Percentiles rank a stretch among this genome's conserved stretches.
phyloP scores from a whole-genome alignment of 2,888 invertebrate species.

The Yponomeuta sedellus region DNA sequence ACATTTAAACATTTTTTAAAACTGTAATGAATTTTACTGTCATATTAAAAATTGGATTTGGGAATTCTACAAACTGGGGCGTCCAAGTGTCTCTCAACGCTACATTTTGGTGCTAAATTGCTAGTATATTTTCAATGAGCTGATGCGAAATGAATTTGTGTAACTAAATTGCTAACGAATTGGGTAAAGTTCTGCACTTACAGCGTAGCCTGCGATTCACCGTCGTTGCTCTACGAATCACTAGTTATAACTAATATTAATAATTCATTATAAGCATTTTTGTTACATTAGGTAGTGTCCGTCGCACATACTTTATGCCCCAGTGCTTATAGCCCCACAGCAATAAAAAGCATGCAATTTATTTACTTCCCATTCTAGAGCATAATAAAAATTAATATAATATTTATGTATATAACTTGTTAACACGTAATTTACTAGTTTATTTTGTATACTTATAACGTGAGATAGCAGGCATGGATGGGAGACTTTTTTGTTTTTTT shows the following conservation, averaged over 20 bases:
- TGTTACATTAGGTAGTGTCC: slow-evolving; percentile 27
- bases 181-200: too few species aligned
- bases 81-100: too few species aligned
- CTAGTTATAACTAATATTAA: neutral
- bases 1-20: too few species aligned
- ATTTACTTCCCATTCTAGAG: slow-evolving; percentile 31
- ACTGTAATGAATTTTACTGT: too few species aligned
- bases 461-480: slow-evolving; percentile 57
- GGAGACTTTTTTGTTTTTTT: slow-evolving; percentile 57
- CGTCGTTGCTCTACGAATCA: neutral
- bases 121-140: too few species aligned
- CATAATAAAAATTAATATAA: slow-evolving; percentile 35
- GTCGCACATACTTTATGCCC: slow-evolving; percentile 31
- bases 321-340: slow-evolving; percentile 23
- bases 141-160: too few species aligned
- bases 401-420: slow-evolving; percentile 56
- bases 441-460: slow-evolving; percentile 54
- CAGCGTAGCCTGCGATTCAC: too few species aligned
- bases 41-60: too few species aligned
- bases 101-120: too few species aligned
- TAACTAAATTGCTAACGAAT: too few species aligned
- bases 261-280: slow-evolving; percentile 35
- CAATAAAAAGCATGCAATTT: slow-evolving; percentile 24
- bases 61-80: too few species aligned
- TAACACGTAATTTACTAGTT: slow-evolving; percentile 52